Base-by-base conservation (phyloP, 2,797 vertebrate genomes). In the Phrynocephalus vlangalii region DNA sequence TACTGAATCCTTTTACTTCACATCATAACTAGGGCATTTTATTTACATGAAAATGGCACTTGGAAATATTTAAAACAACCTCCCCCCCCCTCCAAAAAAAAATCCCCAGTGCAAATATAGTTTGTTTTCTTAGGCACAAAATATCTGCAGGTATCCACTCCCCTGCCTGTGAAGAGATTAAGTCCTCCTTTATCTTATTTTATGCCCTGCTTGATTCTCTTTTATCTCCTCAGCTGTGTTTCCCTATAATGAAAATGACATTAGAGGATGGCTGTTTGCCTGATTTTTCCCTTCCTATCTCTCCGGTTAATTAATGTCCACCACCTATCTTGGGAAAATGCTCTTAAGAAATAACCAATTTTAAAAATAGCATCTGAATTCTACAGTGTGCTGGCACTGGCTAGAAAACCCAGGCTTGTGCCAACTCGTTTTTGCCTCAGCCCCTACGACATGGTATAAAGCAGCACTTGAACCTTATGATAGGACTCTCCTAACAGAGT, bases 261-360 rank as follows among this genome's bases (percentile, higher is more conserved):
- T 83, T 92, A 90, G 52, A 84, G 85, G 76, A 82, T 91, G 85
- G 87, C 90, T 86, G 88, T 76, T 92, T 83, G 67, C 85, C 88
- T 83, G 68, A 56, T 56, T 56, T 56, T 87, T 90, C 93, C 89
- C 86, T 85, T 90, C 77, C 66, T 48, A 88, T 72, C 84, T 94
- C 92, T 92, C 91, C 91, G 94, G 94, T 96, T 94, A 96, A 96
- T 96, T 93, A 95, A 91, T 87, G 66, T 52, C 72, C 87, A 86
- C 85, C 90, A 79, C 60, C 38, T 30, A 79, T 2, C n/a, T 18
- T 56, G 50, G 50, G 24, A 86, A 88, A 15, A 9, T 94, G 90
- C 24, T 73, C 20, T 33, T 6, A 73, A 73, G 38, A 44, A 13
- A 56, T 56, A 56, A 38, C 30, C 30, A 6, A n/a, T n/a, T 15